A percentile compares a stretch with the other conserved stretches of the same genome.
phyloP scores from a whole-genome alignment of 53 echinoderm and acorn worm genomes.

The Mesocentrotus franciscanus region DNA sequence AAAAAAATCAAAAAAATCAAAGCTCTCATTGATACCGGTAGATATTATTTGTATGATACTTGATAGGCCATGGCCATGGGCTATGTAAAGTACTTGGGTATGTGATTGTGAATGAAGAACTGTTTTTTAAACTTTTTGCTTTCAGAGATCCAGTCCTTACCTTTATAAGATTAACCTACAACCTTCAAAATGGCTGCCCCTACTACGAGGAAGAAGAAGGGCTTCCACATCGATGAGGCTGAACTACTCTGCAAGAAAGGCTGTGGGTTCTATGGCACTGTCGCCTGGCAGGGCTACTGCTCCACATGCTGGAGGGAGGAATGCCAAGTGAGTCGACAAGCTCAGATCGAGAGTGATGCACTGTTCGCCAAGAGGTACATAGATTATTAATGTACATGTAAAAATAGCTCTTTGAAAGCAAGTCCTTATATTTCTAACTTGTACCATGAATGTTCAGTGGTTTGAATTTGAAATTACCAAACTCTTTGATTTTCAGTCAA shows the following conservation, averaged over 20 bases:
- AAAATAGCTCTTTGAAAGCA: background rate
- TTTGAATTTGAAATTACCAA: background rate
- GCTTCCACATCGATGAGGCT: constrained; percentile 91
- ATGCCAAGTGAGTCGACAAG: constrained; percentile 79
- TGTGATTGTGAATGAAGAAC: no score
- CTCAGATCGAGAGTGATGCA: constrained; percentile 86
- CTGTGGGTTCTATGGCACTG: constrained; percentile 96
- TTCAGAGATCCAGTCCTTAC: background rate
- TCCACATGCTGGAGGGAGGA: constrained; percentile 95
- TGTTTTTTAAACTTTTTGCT: background rate
- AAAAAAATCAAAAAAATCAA: no score
- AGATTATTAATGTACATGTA: background rate
- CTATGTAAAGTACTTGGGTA: no score
- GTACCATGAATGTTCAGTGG: background rate
- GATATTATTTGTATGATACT: no score
- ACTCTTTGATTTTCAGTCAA: no score
- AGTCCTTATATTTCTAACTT: background rate
- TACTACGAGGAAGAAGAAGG: constrained; percentile 81
- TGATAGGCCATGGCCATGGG: no score
- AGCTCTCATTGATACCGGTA: no score
- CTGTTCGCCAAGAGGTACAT: constrained; percentile 69
- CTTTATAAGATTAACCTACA: background rate
- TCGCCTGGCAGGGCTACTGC: constrained; percentile 93
- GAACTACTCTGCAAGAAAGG: constrained; percentile 94
- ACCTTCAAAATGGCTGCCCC: constrained; percentile 30